phyloP scores from a whole-genome alignment of 2,113 vertebrate genomes.

The Cepphus grylle region DNA sequence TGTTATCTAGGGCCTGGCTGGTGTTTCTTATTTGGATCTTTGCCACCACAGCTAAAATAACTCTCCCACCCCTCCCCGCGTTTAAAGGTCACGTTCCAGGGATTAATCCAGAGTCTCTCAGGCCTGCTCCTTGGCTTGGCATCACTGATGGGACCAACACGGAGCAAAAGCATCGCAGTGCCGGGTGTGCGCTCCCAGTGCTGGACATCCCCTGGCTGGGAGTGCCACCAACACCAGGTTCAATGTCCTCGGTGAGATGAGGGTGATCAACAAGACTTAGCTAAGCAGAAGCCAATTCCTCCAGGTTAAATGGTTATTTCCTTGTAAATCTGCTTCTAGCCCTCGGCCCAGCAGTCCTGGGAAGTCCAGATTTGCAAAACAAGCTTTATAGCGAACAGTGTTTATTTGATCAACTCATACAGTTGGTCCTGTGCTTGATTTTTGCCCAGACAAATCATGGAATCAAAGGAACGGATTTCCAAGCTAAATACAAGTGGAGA shows the following conservation, averaged over 20 bases:
- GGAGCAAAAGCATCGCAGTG: fast-evolving
- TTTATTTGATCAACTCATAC: not conserved
- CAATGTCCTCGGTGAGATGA: fast-evolving
- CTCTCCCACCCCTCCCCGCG: conserved; percentile 33
- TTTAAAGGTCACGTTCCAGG: conserved; percentile 37
- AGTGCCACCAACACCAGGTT: not conserved
- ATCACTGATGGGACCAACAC: fast-evolving
- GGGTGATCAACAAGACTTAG: not conserved
- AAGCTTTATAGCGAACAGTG: not conserved
- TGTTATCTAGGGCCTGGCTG: conserved; percentile 40
- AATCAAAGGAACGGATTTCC: not conserved
- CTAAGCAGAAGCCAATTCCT: not conserved
- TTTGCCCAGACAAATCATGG: not conserved
- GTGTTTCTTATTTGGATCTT: not conserved
- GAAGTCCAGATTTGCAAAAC: not conserved
- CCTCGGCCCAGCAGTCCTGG: not conserved
- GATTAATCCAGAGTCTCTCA: not conserved
- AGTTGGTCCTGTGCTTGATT: not conserved
- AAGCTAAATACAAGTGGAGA: not conserved
- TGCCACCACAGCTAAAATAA: conserved; percentile 1
- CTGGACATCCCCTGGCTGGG: not conserved
- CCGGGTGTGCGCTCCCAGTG: not conserved
- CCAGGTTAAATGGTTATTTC: not conserved
- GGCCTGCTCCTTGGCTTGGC: not conserved
- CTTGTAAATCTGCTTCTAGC: not conserved